Percentiles rank a stretch among this genome's conserved stretches.
These are phyloP conservation scores for Archips crataeganus DNA, from an alignment of 2,888 invertebrate genomes.

Conservation along the genomic window DNA sequence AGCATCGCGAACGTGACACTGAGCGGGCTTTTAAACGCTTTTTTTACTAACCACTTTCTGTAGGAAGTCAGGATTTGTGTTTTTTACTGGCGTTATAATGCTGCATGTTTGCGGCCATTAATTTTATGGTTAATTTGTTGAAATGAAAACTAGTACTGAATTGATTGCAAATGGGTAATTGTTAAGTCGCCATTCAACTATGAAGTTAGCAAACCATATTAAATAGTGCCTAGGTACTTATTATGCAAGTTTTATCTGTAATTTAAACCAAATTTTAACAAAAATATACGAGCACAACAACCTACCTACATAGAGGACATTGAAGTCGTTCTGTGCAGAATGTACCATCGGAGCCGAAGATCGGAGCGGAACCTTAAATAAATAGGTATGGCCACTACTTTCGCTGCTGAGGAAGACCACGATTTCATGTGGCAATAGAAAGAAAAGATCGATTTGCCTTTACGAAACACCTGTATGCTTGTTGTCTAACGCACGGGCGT, in stretches of 20 bases:
- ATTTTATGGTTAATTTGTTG: neutral
- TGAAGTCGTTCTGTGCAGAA: too few species aligned
- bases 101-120: neutral
- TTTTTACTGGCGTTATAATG: neutral
- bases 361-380: too few species aligned
- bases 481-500: too few species aligned
- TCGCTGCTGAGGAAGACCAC: too few species aligned
- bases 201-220: neutral
- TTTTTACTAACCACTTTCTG: constrained; percentile 10
- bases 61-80: neutral
- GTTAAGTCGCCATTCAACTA: neutral
- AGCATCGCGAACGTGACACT: constrained; percentile 39
- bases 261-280: too few species aligned
- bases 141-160: neutral
- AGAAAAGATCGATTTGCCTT: too few species aligned
- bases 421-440: too few species aligned
- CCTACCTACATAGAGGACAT: too few species aligned
- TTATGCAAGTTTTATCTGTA: neutral
- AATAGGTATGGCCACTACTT: too few species aligned
- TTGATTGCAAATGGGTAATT: constrained; percentile 1
- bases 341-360: too few species aligned
- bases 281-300: too few species aligned
- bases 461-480: too few species aligned
- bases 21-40: constrained; percentile 35
- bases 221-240: neutral